Percentiles rank a stretch among this genome's conserved stretches.
These are phyloP conservation scores for Hydrolagus affinis DNA, from an alignment of 2,113 vertebrate genomes.

Conservation along the genomic window DNA sequence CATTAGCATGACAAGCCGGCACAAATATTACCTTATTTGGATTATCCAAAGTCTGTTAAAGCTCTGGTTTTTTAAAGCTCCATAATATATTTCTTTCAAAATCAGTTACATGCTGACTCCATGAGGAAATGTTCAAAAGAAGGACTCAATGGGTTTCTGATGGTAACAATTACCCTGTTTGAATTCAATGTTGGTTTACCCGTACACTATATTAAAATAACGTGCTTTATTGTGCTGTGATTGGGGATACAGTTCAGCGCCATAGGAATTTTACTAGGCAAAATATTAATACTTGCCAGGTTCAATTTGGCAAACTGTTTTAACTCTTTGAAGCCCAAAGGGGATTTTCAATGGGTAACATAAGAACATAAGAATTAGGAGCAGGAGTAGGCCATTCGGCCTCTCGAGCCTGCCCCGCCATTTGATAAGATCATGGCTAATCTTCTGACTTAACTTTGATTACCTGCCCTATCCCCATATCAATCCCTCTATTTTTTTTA, in stretches of 20 bases:
- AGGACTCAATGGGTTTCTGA: neutral
- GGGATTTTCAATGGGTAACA: neutral
- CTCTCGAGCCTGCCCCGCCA: too few species aligned
- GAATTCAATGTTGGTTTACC: neutral
- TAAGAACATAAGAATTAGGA: too few species aligned
- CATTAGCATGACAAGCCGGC: neutral
- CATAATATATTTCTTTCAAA: neutral
- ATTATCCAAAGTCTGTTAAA: neutral
- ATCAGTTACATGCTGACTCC: neutral
- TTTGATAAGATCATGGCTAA: too few species aligned
- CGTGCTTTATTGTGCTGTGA: neutral
- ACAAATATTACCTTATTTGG: conserved; percentile 15
- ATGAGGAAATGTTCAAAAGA: neutral
- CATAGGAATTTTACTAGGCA: neutral
- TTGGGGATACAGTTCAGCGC: neutral
- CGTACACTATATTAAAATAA: neutral
- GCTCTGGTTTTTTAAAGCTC: neutral
- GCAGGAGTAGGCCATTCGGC: too few species aligned
- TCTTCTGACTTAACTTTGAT: too few species aligned
- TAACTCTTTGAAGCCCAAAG: neutral
- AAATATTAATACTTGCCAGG: neutral
- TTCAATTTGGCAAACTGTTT: too few species aligned
- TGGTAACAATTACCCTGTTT: conserved; percentile 9
- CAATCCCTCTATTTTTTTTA: too few species aligned
- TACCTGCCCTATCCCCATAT: too few species aligned